Evolutionary conservation across 2,888 invertebrate species (phyloP), one percentile per base, ranked within the genome.

Genomic region (Orthosia cruda): DNA sequence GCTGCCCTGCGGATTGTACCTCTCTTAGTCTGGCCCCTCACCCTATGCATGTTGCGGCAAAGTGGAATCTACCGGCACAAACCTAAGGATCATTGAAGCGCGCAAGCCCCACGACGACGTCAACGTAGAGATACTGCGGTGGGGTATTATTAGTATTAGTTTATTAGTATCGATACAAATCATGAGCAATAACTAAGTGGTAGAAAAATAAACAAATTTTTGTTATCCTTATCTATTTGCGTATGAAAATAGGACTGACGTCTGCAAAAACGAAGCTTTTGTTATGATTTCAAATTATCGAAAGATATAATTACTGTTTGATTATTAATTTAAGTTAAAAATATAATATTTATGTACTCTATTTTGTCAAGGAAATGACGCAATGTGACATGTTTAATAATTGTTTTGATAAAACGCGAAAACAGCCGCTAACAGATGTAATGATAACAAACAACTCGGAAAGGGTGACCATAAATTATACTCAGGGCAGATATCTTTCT

Each of bases 361-460:
- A 32, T 47, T 18, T 73, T 18, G 20, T 57, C 15, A 52, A 55
- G 77, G 58, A 76, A 71, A 64, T 82, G 82, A 82, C 76, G 82
- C 66, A 80, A 80, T 54, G 23, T 55, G 58, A 77, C 45, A 26
- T 55, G 65, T 82, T 82, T 47, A 82, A 57, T n/a, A 12, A 52
- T 58, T 82, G 71, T 77, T 80, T 71, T 82, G 66, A 71, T 82
- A 58, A 71, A 12, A 52, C 45, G 12, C 62, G 81, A 63, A 71
- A 63, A 67, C 62, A 57, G 57, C 57, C 13, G 32, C 54, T 63
- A 15, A 47, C 20, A 70, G 70, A 76, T 76, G 47, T 45, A 49
- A 26, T 50, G 82, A 80, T 80, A 74, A 61, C n/a, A 77, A 59
- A 18, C 26, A 67, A 57, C 12, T 55, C 45, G 7, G 40, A 23